A percentile compares a stretch with the other conserved stretches of the same genome.
These are phyloP conservation scores for Drosophila demipolita DNA, from an alignment of 2,888 invertebrate genomes.

Conservation along the genomic window DNA sequence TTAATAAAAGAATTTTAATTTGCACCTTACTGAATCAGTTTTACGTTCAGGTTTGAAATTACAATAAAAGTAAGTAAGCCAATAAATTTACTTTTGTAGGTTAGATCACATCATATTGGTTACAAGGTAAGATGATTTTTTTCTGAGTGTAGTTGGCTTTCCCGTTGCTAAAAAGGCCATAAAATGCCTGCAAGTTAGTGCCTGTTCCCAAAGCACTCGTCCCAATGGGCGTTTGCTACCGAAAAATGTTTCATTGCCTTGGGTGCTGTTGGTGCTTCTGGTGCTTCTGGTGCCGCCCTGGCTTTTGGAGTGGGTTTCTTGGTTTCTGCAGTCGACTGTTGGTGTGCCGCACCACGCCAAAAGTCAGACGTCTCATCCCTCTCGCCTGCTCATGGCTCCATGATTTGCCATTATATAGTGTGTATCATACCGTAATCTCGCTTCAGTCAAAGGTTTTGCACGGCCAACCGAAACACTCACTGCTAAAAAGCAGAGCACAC, in stretches of 20 bases:
- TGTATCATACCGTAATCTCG: constrained; percentile 78
- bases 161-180: constrained; percentile 70
- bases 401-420: constrained; percentile 65
- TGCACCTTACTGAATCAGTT: too few relatives aligned
- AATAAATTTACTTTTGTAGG: background rate
- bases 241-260: constrained; percentile 79
- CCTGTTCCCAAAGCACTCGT: constrained; percentile 26
- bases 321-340: constrained; percentile 48
- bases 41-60: background rate
- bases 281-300: background rate
- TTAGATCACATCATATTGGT: background rate
- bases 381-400: constrained; percentile 55
- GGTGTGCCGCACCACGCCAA: constrained; percentile 45
- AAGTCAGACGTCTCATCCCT: constrained; percentile 32
- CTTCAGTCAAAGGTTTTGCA: constrained; percentile 75
- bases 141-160: background rate
- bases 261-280: constrained; percentile 28
- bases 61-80: background rate
- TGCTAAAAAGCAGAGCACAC: constrained; percentile 16
- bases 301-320: background rate
- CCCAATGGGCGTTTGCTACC: constrained; percentile 57
- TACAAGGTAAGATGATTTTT: background rate
- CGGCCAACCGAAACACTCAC: constrained; percentile 52
- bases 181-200: constrained; percentile 79
- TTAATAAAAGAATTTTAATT: background rate